These are phyloP conservation scores for Phasia obesa DNA, from an alignment of 2,888 invertebrate genomes.

Conservation along the genomic window DNA sequence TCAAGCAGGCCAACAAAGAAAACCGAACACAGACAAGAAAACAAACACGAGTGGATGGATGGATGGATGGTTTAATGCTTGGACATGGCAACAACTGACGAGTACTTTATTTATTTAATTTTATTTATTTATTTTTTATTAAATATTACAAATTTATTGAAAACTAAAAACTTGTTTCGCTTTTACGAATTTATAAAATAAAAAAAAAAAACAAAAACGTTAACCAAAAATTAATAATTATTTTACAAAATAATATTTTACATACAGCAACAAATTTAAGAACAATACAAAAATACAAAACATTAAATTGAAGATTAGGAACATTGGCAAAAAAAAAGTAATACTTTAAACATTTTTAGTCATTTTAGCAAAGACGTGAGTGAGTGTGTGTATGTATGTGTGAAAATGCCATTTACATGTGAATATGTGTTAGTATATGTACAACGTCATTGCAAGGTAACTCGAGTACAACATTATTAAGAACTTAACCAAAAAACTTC, in stretches of 20 bases:
- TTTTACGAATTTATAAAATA: constrained; percentile 45
- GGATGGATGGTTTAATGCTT: constrained; percentile 1
- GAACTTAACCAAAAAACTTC: constrained; percentile 22
- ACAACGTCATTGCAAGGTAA: constrained; percentile 43
- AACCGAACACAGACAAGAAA: background rate
- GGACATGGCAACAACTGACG: constrained; percentile 65
- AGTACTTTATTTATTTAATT: background rate
- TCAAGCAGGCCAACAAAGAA: constrained; percentile 19
- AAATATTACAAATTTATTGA: constrained; percentile 52
- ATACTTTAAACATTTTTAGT: background rate
- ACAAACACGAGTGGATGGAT: constrained; percentile 1
- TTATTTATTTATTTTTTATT: too few relatives aligned
- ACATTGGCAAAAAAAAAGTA: constrained; percentile 30
- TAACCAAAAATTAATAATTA: constrained; percentile 33
- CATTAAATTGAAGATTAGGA: constrained; percentile 62
- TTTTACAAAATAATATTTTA: background rate
- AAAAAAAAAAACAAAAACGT: constrained; percentile 7
- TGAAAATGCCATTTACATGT: constrained; percentile 32
- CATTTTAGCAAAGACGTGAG: too few relatives aligned
- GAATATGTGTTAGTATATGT: background rate
- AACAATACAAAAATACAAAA: constrained; percentile 50
- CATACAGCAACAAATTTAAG: constrained; percentile 22
- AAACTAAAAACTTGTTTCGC: constrained; percentile 57
- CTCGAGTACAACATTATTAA: constrained; percentile 23
- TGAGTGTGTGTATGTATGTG: too few relatives aligned